Percentiles rank a stretch among this genome's conserved stretches.
These are phyloP conservation scores for Scaptomyza flava DNA, from an alignment of 2,888 invertebrate genomes.

Conservation along the genomic window DNA sequence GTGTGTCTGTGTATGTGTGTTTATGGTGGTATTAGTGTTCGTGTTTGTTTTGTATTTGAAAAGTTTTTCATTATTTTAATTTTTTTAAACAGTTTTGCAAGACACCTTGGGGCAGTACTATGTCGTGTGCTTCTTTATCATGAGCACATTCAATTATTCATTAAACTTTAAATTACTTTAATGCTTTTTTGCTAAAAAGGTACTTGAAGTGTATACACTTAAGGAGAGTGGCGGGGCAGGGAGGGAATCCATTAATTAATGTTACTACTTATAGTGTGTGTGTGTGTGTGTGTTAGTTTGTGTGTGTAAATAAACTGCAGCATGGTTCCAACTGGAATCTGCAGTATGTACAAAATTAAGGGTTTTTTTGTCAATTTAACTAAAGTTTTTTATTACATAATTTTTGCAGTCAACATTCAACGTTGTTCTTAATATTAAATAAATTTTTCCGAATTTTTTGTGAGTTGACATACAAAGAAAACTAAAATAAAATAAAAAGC, in stretches of 20 bases:
- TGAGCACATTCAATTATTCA: constrained; percentile 12
- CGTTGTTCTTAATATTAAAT: constrained; percentile 8
- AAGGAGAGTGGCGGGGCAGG: constrained; percentile 19
- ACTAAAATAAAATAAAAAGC: constrained; percentile 1
- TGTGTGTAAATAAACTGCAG: constrained; percentile 35
- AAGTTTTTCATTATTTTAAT: background rate
- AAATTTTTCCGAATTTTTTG: no score
- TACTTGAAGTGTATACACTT: constrained; percentile 81
- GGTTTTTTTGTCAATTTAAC: constrained; percentile 40
- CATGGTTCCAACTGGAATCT: constrained; percentile 32
- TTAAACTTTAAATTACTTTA: constrained; percentile 33
- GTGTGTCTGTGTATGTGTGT: constrained; percentile 17
- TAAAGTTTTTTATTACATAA: constrained; percentile 22
- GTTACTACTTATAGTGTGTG: constrained; percentile 6
- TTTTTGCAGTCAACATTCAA: constrained; percentile 19
- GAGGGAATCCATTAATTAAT: constrained; percentile 22
- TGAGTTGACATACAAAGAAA: constrained; percentile 14
- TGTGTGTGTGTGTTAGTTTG: constrained; percentile 16
- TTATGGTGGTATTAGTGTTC: constrained; percentile 24
- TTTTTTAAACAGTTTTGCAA: constrained; percentile 28
- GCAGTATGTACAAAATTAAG: no score
- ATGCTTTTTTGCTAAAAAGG: constrained; percentile 73
- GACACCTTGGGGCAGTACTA: no score
- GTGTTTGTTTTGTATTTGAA: constrained; percentile 19
- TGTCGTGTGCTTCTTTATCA: constrained; percentile 31